phyloP scores from a whole-genome alignment of 2,888 invertebrate genomes.

The Dioctria rufipes region DNA sequence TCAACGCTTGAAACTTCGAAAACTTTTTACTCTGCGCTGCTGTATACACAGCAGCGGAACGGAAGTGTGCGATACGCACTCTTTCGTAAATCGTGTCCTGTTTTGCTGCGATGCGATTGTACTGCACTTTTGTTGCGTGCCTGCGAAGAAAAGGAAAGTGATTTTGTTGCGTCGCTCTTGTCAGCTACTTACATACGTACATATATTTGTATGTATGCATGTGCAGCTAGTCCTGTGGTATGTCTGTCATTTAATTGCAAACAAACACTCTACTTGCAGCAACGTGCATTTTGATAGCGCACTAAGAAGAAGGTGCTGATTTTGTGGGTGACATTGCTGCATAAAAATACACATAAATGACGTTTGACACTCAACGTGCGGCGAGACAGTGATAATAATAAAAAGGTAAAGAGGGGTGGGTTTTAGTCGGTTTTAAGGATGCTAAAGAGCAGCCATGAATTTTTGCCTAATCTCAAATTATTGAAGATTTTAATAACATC shows the following conservation, averaged over 20 bases:
- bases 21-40: background rate
- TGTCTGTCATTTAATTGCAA: background rate
- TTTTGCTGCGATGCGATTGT: constrained; percentile 18
- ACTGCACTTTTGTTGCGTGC: constrained; percentile 41
- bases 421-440: background rate
- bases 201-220: background rate
- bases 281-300: background rate
- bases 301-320: constrained; percentile 8
- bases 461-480: no score
- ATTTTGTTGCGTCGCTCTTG: background rate
- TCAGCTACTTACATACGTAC: background rate
- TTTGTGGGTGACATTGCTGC: background rate
- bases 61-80: background rate
- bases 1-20: no score
- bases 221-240: background rate
- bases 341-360: background rate
- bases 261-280: background rate
- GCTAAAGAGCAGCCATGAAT: no score
- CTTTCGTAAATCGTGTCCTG: background rate
- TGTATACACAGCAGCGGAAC: constrained; percentile 7
- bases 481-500: no score
- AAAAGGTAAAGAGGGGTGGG: background rate
- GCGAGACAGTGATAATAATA: background rate
- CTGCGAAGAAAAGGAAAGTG: constrained; percentile 38
- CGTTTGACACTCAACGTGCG: background rate